Base-by-base conservation (phyloP, 2,888 invertebrate species). In the Cremastobaeus sp. region DNA sequence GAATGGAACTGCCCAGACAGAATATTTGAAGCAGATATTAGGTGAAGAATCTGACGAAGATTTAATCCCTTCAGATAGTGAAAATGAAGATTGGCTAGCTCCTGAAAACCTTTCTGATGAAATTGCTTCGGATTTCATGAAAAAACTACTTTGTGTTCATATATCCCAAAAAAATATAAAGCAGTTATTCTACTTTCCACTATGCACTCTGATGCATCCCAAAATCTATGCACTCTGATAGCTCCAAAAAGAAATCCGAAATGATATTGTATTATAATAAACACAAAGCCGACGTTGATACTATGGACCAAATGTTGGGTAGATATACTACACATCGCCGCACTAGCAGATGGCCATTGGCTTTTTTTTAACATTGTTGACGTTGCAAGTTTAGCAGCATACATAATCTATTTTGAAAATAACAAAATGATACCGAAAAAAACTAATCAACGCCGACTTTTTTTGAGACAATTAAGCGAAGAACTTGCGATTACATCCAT, bases 81-180 rank as follows among this genome's bases (percentile, higher is more conserved):
- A n/a, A n/a, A n/a, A n/a, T n/a, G n/a, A n/a, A n/a, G n/a, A n/a
- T n/a, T n/a, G n/a, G n/a, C n/a, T n/a, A n/a, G n/a, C n/a, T n/a
- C n/a, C n/a, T n/a, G n/a, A n/a, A n/a, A n/a, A n/a, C n/a, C n/a
- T n/a, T n/a, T n/a, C n/a, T n/a, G n/a, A n/a, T n/a, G n/a, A n/a
- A n/a, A n/a, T n/a, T n/a, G n/a, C n/a, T 77, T 76, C 72, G 77
- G 76, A 3, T 82, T 80, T 35, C 74, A 77, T 17, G 76, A 79
- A 66, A 75, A 79, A 48, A 64, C 76, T 14, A 77, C 75, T 11
- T 25, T 79, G 3, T 79, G 79, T 20, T 76, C 76, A 3, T 78
- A 79, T 54, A 79, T 77, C 25, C 74, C 68, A 11, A 79, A 79
- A 74, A 78, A 78, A 68, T 77, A 76, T 8, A 79, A 81, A 52